Conservation (phyloP, 1,140 invertebrate genomes). For the Aphelinus atriplicis region DNA sequence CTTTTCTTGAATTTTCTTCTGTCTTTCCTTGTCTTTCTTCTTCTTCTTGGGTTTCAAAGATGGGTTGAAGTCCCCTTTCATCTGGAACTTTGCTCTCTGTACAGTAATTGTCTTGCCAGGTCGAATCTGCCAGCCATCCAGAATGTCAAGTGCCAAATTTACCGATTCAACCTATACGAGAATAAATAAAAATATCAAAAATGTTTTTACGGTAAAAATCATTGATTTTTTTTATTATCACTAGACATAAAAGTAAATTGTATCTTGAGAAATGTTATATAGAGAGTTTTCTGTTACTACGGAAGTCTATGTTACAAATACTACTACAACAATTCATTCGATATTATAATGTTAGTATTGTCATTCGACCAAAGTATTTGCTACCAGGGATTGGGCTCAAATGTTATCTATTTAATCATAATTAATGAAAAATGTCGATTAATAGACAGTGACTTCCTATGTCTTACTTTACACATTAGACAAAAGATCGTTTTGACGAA, state of each 20-base stretch:
- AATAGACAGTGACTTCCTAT: slow-evolving; percentile 40
- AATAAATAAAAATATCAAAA: slow-evolving; percentile 44
- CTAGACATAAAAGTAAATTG: too few relatives aligned
- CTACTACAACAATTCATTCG: too few relatives aligned
- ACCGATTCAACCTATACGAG: slow-evolving; percentile 87
- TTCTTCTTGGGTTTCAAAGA: slow-evolving; percentile 92
- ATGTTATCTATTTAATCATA: background rate
- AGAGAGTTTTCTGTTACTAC: too few relatives aligned
- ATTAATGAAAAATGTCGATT: slow-evolving; percentile 38
- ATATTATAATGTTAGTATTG: too few relatives aligned
- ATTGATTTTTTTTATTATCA: slow-evolving; percentile 5
- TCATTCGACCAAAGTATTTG: too few relatives aligned
- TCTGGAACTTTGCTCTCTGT: slow-evolving; percentile 92
- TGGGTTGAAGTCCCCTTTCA: slow-evolving; percentile 97
- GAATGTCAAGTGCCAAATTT: slow-evolving; percentile 87
- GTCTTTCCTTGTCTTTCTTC: slow-evolving; percentile 88
- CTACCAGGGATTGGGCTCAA: background rate
- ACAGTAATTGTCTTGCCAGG: slow-evolving; percentile 82
- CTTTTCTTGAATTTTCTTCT: slow-evolving; percentile 95
- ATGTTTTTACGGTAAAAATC: background rate
- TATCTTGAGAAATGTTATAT: too few relatives aligned
- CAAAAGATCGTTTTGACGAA: slow-evolving; percentile 15
- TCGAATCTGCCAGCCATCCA: slow-evolving; percentile 88
- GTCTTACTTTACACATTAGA: slow-evolving; percentile 27
- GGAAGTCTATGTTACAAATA: too few relatives aligned